Percentiles rank a stretch among this genome's conserved stretches.
phyloP scores from a whole-genome alignment of 2,797 vertebrate species.

The Chaenodraco wilsoni region DNA sequence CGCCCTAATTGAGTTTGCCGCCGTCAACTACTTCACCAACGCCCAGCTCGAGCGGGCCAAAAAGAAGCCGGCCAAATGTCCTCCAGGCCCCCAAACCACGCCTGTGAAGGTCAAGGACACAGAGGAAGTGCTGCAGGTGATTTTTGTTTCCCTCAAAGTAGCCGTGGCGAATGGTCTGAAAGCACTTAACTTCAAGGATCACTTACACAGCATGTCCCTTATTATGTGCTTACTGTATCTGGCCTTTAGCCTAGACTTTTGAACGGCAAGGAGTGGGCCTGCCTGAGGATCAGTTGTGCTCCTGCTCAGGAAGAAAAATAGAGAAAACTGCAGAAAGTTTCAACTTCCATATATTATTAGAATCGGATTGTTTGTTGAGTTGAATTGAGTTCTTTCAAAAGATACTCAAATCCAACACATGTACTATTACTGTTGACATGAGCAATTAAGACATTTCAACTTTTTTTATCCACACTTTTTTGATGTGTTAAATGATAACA shows the following conservation, averaged over 20 bases:
- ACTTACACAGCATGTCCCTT: conserved; percentile 54
- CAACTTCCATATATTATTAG: neutral
- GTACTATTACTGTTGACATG: neutral
- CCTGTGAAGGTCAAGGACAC: conserved; percentile 85
- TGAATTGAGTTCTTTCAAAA: neutral
- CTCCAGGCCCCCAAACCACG: conserved; percentile 82
- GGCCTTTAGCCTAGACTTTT: conserved; percentile 43
- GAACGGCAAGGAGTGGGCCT: conserved; percentile 25
- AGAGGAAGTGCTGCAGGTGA: conserved; percentile 87
- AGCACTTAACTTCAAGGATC: conserved; percentile 50
- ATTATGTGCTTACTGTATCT: conserved; percentile 56
- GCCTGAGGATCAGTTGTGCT: conserved; percentile 41
- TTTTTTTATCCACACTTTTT: neutral
- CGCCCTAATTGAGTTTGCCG: conserved; percentile 97
- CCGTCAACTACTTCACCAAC: conserved; percentile 99
- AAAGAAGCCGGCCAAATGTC: conserved; percentile 88
- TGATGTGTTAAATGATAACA: neutral
- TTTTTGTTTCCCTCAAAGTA: conserved; percentile 46
- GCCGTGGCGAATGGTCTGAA: conserved; percentile 41
- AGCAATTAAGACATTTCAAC: neutral
- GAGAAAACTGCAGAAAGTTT: conserved; percentile 1
- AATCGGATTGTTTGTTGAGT: neutral
- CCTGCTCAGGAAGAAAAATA: conserved; percentile 10
- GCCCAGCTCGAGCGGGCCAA: conserved; percentile 90
- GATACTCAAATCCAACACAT: neutral